phyloP scores from a whole-genome alignment of 1,140 invertebrate species.

The Eurosta solidaginis region DNA sequence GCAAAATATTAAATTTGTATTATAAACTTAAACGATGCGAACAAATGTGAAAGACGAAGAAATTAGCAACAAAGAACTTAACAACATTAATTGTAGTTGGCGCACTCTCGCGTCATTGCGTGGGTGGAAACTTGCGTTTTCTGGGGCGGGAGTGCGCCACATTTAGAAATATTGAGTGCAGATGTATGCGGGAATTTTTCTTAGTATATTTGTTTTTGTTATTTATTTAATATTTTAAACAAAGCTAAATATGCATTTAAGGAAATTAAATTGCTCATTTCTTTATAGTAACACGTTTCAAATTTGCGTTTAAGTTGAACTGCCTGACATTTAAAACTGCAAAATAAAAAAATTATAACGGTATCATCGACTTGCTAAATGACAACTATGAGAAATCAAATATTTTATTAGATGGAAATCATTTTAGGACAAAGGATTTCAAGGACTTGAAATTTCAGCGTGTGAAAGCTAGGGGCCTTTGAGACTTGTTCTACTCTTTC shows the following conservation, averaged over 20 bases:
- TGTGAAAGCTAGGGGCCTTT: too few species aligned
- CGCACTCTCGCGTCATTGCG: background rate
- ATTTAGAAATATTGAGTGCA: background rate
- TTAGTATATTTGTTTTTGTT: background rate
- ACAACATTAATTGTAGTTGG: background rate
- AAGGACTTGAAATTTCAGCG: too few species aligned
- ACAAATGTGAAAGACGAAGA: constrained; percentile 1
- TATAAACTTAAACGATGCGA: constrained; percentile 11
- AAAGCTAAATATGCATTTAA: background rate
- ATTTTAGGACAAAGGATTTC: too few species aligned
- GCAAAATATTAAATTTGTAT: background rate
- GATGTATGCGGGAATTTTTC: background rate
- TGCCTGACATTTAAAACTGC: background rate
- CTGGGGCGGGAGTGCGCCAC: constrained; percentile 4
- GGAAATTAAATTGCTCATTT: background rate
- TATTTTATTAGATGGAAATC: too few species aligned
- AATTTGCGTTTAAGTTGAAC: constrained; percentile 4
- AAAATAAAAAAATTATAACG: background rate
- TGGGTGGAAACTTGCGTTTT: background rate
- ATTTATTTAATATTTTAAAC: background rate
- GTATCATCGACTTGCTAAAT: background rate
- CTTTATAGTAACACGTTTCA: background rate
- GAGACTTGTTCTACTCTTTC: too few species aligned
- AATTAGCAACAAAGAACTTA: background rate
- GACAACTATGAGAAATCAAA: too few species aligned